A percentile compares a stretch with the other conserved stretches of the same genome.
Evolutionary conservation across 2,797 vertebrate species (phyloP).

Genomic region (Intellagama lesueurii): DNA sequence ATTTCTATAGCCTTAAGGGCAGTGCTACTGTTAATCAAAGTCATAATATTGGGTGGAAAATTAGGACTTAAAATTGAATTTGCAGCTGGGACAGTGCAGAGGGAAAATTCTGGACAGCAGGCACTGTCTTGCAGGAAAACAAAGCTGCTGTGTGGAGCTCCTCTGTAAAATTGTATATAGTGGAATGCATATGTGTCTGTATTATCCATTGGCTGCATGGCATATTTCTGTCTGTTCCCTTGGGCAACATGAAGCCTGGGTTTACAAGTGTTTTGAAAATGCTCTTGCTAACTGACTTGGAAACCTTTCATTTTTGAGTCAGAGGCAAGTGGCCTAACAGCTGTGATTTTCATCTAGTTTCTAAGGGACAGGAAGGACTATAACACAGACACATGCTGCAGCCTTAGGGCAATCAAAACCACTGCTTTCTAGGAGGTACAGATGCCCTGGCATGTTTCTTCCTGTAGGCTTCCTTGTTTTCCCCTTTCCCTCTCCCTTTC

Average conservation of each 20-base stretch:
- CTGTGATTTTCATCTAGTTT: slow-evolving; percentile 53
- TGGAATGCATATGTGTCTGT: background rate
- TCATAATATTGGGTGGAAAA: background rate
- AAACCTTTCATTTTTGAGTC: slow-evolving; percentile 44
- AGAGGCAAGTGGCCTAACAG: slow-evolving; percentile 44
- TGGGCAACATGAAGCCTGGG: slow-evolving; percentile 48
- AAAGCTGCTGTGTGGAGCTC: slow-evolving; percentile 34
- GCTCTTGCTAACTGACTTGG: slow-evolving; percentile 61
- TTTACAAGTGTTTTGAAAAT: slow-evolving; percentile 64
- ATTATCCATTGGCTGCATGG: slow-evolving; percentile 31
- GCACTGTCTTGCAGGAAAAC: slow-evolving; percentile 33
- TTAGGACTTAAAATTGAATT: background rate
- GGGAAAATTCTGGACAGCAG: slow-evolving; percentile 25
- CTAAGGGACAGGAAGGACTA: slow-evolving; percentile 51
- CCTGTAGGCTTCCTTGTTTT: too few relatives aligned
- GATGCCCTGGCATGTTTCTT: slow-evolving; percentile 26
- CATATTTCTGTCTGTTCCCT: slow-evolving; percentile 55
- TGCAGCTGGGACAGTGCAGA: background rate
- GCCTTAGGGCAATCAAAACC: slow-evolving; percentile 34
- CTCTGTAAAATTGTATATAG: slow-evolving; percentile 43
- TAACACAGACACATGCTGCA: slow-evolving; percentile 43
- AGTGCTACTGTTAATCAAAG: background rate
- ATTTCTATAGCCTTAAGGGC: background rate
- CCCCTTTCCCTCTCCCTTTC: background rate
- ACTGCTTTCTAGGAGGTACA: slow-evolving; percentile 52